A percentile compares a stretch with the other conserved stretches of the same genome.
These are phyloP conservation scores for Antheraea mylitta DNA, from an alignment of 1,140 invertebrate species.

Conservation along the genomic window DNA sequence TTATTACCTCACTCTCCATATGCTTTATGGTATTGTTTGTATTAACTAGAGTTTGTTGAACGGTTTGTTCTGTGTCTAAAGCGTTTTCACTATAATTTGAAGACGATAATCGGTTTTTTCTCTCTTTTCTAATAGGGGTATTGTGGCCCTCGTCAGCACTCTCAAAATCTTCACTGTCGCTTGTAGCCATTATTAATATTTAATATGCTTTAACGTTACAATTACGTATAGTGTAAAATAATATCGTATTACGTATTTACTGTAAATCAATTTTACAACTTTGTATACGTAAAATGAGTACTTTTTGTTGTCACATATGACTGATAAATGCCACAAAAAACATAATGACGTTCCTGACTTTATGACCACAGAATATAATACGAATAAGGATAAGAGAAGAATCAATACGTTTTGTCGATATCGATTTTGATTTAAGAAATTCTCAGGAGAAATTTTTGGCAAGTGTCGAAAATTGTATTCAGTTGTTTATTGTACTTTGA, in stretches of 20 bases:
- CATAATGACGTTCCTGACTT: no score
- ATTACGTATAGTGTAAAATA: background rate
- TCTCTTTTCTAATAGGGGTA: conserved; percentile 50
- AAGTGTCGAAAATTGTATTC: no score
- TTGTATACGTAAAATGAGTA: background rate
- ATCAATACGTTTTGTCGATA: no score
- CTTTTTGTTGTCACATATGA: background rate
- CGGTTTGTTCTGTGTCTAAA: conserved; percentile 47
- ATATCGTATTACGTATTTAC: background rate
- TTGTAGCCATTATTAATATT: conserved; percentile 80
- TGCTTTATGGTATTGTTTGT: conserved; percentile 20
- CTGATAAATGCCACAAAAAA: no score
- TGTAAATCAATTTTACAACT: background rate
- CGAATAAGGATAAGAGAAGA: no score
- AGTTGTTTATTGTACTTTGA: no score
- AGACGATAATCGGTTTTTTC: conserved; percentile 61
- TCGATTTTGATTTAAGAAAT: no score
- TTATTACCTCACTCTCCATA: conserved; percentile 31
- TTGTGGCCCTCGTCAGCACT: conserved; percentile 82
- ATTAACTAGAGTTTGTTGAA: conserved; percentile 22
- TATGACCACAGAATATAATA: no score
- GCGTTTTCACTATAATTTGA: conserved; percentile 66
- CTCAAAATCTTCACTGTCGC: conserved; percentile 86
- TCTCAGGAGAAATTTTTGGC: no score
- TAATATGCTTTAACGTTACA: background rate